A percentile compares a stretch with the other conserved stretches of the same genome.
Conservation (phyloP, 2,113 vertebrate species). For the Zingel zingel region DNA sequence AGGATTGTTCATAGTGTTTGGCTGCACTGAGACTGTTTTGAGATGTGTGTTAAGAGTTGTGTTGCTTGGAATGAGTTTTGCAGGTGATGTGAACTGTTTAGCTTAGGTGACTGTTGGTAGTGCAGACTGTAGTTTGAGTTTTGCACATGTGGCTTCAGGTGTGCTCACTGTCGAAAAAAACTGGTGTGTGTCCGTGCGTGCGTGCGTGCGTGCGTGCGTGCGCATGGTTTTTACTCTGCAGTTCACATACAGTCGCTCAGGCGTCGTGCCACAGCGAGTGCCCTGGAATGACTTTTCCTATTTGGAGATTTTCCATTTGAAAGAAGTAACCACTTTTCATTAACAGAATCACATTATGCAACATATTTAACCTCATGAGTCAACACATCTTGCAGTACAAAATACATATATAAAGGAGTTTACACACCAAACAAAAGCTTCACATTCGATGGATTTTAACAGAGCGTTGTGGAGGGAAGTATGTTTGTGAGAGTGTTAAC, state of each 20-base stretch:
- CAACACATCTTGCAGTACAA: slow-evolving; percentile 23
- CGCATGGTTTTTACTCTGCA: slow-evolving; percentile 17
- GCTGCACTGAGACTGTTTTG: too few species aligned
- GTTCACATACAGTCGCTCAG: slow-evolving; percentile 20
- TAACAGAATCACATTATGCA: background rate
- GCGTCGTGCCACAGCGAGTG: background rate
- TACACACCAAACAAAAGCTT: slow-evolving; percentile 28
- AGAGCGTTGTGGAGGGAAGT: slow-evolving; percentile 4
- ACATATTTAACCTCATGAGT: slow-evolving; percentile 3
- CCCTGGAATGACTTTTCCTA: slow-evolving; percentile 27
- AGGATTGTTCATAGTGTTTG: too few species aligned
- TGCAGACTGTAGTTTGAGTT: too few species aligned
- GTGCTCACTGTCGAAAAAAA: too few species aligned
- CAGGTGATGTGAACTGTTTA: too few species aligned
- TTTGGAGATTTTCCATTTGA: slow-evolving; percentile 20
- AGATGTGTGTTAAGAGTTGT: too few species aligned
- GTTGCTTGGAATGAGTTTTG: too few species aligned
- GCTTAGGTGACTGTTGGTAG: too few species aligned
- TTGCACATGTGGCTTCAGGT: too few species aligned
- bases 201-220: background rate
- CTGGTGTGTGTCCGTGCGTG: background rate
- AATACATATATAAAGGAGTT: slow-evolving; percentile 9
- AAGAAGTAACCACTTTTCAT: background rate
- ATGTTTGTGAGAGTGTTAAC: slow-evolving; percentile 47
- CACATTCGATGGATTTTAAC: slow-evolving; percentile 3